Evolutionary conservation across 2,113 vertebrate species (phyloP).

Genomic region (Phyllostomus hastatus): DNA sequence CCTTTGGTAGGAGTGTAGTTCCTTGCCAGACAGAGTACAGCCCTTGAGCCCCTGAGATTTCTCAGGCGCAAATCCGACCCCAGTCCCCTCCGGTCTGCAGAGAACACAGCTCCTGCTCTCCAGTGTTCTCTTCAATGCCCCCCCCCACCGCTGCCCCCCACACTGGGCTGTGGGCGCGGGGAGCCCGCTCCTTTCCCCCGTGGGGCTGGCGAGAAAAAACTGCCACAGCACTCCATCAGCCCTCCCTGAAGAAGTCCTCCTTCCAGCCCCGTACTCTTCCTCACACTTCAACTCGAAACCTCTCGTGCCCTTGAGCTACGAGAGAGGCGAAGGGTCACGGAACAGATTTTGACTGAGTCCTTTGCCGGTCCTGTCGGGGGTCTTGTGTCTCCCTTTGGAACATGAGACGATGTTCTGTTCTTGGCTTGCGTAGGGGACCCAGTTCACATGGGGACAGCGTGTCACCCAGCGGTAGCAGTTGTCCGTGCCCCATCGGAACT

Average conservation of each 20-base stretch:
- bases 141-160: not conserved
- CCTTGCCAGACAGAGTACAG: not conserved
- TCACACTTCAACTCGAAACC: not conserved
- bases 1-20: not conserved
- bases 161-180: not conserved
- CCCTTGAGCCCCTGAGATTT: not conserved
- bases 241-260: not conserved
- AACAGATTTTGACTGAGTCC: not conserved
- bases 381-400: not conserved
- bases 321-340: not conserved
- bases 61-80: not conserved
- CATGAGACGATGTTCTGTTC: not conserved
- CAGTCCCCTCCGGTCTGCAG: not conserved
- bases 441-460: not conserved
- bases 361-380: not conserved
- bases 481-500: not conserved
- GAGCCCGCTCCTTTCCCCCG: rapidly evolving
- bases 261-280: not conserved
- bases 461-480: not conserved
- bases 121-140: not conserved
- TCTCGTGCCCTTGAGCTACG: not conserved
- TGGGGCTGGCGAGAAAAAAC: not conserved
- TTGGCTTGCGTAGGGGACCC: not conserved
- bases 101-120: not conserved
- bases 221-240: not conserved